Evolutionary conservation across 2,888 invertebrate genomes (phyloP), one percentile per base, ranked within the genome.

Genomic region (Chymomyza caudatula): DNA sequence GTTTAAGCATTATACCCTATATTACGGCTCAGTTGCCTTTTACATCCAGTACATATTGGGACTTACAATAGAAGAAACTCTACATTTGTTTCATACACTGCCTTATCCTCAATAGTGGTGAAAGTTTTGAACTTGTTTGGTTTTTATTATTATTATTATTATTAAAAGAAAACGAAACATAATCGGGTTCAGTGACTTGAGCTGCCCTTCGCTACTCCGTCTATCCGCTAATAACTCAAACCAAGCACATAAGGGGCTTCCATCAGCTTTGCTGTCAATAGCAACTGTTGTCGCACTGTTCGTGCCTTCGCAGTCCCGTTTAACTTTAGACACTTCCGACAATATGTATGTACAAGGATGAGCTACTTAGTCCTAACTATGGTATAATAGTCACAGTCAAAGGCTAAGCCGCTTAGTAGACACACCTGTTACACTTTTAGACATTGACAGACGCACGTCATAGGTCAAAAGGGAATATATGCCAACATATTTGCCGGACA

Each of bases 351-450:
- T 25, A 3, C 25, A 25, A 3, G 3, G 29, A 37, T 37, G 11
- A 37, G 52, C 20, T 51, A 59, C 52, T 63, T 60, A 52, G 56
- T 37, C 11, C 29, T 37, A 47, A 47, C 47, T 47, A 17, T 17
- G 13, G 11, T 25, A 25, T 25, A 25, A 25, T 25, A 25, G 25
- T 20, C 43, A 47, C 64, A 67, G 53, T 59, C 75, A 54, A 47
- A 47, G 52, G 55, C 49, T 79, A 81, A 84, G 67, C 84, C 66
- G 77, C 74, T 78, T 78, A 72, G 58, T 49, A 44, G 60, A 58
- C 74, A 69, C 84, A 85, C 84, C 84, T 85, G 84, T 85, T 85
- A 85, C 78, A 81, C 84, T 84, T 83, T 80, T 42, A 60, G 62
- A 42, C 17, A 53, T 59, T 60, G 63, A 55, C 47, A 37, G 63